Percentiles rank a stretch among this genome's conserved stretches.
Conservation (phyloP, 2,888 invertebrate species). For the Machimus rusticus region DNA sequence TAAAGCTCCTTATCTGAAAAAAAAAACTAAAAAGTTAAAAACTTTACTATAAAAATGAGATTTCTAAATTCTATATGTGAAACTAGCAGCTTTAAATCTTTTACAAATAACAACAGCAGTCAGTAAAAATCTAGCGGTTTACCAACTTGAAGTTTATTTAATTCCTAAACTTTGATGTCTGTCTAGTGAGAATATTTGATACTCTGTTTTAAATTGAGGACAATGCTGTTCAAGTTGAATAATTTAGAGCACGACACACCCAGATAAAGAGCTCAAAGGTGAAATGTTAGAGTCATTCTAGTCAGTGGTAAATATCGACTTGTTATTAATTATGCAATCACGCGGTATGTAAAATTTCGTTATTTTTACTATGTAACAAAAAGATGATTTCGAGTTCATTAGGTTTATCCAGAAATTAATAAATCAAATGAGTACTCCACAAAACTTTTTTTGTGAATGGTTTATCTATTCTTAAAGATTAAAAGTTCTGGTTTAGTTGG, state of each 20-base stretch:
- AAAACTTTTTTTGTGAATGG: no score
- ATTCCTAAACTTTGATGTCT: no score
- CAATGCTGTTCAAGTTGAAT: neutral
- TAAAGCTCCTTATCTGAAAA: neutral
- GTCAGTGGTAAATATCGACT: neutral
- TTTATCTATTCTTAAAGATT: neutral
- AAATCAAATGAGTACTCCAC: no score
- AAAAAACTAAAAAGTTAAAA: no score
- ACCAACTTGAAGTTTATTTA: no score
- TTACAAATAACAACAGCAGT: neutral
- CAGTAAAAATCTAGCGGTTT: neutral
- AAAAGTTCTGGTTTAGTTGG: no score
- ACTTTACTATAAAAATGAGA: no score
- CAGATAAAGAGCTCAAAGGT: neutral
- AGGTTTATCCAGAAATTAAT: neutral
- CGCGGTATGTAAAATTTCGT: neutral
- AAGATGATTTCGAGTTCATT: neutral
- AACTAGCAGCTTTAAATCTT: neutral
- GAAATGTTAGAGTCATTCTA: neutral
- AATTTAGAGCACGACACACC: neutral
- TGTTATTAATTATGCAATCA: neutral
- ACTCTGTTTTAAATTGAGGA: neutral
- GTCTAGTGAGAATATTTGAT: no score
- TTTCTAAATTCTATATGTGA: neutral
- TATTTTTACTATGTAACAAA: neutral